phyloP scores from a whole-genome alignment of 2,888 invertebrate species.

The Acheta domesticus region DNA sequence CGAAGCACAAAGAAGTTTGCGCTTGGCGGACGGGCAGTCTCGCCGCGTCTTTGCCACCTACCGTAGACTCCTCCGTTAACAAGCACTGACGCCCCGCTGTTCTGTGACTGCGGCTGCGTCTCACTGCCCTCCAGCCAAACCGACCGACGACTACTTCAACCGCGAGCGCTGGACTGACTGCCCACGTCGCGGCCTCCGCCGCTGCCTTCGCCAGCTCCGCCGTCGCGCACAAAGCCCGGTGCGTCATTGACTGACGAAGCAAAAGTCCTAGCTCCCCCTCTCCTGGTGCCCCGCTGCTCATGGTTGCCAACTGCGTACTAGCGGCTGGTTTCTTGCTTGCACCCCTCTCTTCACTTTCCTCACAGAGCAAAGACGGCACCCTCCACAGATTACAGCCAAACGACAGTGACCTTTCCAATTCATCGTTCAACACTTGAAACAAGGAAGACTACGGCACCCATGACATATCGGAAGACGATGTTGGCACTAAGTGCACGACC shows the following conservation, averaged over 20 bases:
- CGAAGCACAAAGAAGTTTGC: too few relatives aligned
- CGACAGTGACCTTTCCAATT: too few relatives aligned
- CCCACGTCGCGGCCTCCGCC: background rate
- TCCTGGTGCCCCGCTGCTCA: background rate
- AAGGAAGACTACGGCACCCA: too few relatives aligned
- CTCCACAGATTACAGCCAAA: too few relatives aligned
- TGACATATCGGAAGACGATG: too few relatives aligned
- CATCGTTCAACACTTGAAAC: too few relatives aligned
- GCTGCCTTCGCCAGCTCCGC: background rate
- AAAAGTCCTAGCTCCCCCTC: slow-evolving; percentile 21
- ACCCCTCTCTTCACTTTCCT: background rate
- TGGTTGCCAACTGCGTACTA: background rate
- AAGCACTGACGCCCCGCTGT: background rate
- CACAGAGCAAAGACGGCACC: too few relatives aligned
- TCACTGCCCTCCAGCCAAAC: background rate
- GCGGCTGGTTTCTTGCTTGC: background rate
- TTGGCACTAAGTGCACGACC: too few relatives aligned
- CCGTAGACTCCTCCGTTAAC: too few relatives aligned
- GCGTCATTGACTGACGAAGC: slow-evolving; percentile 29
- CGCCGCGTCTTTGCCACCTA: too few relatives aligned
- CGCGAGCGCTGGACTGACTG: background rate
- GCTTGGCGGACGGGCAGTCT: too few relatives aligned
- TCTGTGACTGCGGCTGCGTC: background rate
- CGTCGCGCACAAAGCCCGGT: slow-evolving; percentile 6
- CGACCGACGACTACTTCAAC: background rate